These are phyloP conservation scores for Craniophora ligustri DNA, from an alignment of 2,888 invertebrate genomes.

Conservation along the genomic window DNA sequence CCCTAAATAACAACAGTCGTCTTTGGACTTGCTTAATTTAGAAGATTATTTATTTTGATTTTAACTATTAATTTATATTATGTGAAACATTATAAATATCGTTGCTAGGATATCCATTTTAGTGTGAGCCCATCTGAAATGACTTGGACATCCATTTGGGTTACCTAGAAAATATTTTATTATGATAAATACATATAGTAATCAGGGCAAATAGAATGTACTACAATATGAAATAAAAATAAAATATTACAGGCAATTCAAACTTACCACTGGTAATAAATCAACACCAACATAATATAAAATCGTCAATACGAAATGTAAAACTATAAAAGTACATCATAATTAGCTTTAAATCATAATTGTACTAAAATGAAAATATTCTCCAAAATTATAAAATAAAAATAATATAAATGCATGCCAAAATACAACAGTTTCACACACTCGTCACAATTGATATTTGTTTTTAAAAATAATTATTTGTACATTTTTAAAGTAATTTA, in stretches of 20 bases:
- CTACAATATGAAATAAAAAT: slow-evolving; percentile 47
- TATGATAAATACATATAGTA: slow-evolving; percentile 73
- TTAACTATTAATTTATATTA: slow-evolving; percentile 61
- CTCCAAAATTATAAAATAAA: slow-evolving; percentile 42
- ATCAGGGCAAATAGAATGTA: slow-evolving; percentile 51
- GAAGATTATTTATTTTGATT: slow-evolving; percentile 58
- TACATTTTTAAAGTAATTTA: slow-evolving; percentile 55
- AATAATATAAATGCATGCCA: slow-evolving; percentile 67
- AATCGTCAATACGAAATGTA: slow-evolving; percentile 52
- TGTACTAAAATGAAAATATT: slow-evolving; percentile 41
- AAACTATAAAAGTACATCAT: slow-evolving; percentile 51
- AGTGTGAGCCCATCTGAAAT: slow-evolving; percentile 79
- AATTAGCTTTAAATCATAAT: slow-evolving; percentile 51
- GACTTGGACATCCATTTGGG: slow-evolving; percentile 86
- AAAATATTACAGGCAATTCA: slow-evolving; percentile 60
- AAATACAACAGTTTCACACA: slow-evolving; percentile 67
- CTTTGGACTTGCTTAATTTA: slow-evolving; percentile 76
- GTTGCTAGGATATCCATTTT: slow-evolving; percentile 77
- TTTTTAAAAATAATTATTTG: slow-evolving; percentile 50
- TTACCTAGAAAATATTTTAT: slow-evolving; percentile 86
- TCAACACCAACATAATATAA: slow-evolving; percentile 84
- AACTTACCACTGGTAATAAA: slow-evolving; percentile 82
- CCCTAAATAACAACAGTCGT: slow-evolving; percentile 83
- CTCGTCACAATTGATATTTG: slow-evolving; percentile 68
- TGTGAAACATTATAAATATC: slow-evolving; percentile 67